Base-by-base conservation (phyloP, 2,113 vertebrate genomes). In the Microtus oregoni region DNA sequence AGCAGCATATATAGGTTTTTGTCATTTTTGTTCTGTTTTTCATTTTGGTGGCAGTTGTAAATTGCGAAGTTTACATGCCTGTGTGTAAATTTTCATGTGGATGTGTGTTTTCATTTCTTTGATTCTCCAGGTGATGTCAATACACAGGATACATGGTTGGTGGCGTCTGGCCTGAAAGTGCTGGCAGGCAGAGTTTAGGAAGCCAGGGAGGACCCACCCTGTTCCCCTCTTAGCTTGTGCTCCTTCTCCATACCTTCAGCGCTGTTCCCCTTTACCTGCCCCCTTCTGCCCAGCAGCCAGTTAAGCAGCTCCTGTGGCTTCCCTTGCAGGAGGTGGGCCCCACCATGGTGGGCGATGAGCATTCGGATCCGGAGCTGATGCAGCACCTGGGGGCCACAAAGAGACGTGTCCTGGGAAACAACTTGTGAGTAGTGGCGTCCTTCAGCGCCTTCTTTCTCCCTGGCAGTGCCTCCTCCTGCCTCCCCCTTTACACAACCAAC, bases 291-390 rank as follows among this genome's bases (percentile, higher is more conserved):
- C 41, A 77, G 85, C 87, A 55, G 72, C 88, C 67, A 35, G 35
- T 55, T 73, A 65, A 86, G 92, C 86, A 89, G 72, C 75, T 22
- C 1, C 70, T 72, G 41, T 58, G 93, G 72, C 90, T 95, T 97
- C 92, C 86, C 86, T 97, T 98, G 72, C 98, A 99, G 99, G 99
- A 99, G 97, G 99, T 95, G 0, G 99, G 99, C 7, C 99, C 99
- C 91, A 99, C 99, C 78, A 99, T 99, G 97, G 99, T 99, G 92
- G 99, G 99, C 0, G 99, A 99, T 5, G 99, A 99, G 96, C 97
- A 99, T 73, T 99, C 99, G 0, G 99, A 99, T 96, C 98, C 98
- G 58, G 95, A 86, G 81, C 97, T 99, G 94, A 99, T 99, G 99
- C 98, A 89, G 92, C 99, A 99, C 97, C 98, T 99, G 95, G 99